These are phyloP conservation scores for Puffinus mauretanicus DNA, from an alignment of 2,113 vertebrate species.

Conservation along the genomic window DNA sequence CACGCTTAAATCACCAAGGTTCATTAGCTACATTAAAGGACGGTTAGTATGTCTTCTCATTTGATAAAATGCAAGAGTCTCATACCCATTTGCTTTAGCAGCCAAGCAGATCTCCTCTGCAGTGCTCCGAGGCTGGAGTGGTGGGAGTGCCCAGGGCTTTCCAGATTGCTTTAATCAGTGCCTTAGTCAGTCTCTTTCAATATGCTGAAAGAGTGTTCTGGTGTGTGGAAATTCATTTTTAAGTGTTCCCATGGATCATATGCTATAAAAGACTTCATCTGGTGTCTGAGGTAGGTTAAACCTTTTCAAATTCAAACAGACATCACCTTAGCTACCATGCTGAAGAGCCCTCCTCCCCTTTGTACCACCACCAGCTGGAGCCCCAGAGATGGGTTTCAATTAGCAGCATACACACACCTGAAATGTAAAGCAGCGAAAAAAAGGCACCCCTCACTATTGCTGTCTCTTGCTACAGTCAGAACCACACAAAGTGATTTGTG, in stretches of 20 bases:
- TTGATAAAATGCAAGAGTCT: not conserved
- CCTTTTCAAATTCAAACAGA: not conserved
- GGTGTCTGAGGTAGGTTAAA: not conserved
- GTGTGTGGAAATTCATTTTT: not conserved
- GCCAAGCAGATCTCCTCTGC: not conserved
- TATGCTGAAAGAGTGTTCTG: accelerated
- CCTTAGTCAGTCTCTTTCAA: not conserved
- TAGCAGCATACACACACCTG: not conserved
- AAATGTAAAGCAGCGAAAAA: not conserved
- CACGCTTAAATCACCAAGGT: not conserved
- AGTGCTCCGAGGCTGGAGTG: accelerated
- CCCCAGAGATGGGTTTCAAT: not conserved
- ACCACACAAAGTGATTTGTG: not conserved
- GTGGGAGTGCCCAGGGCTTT: not conserved
- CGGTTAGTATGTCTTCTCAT: accelerated
- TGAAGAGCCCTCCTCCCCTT: not conserved
- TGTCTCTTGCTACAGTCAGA: not conserved
- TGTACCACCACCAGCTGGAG: not conserved
- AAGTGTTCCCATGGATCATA: not conserved
- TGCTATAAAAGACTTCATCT: not conserved
- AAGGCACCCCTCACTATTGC: not conserved
- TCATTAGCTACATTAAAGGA: not conserved
- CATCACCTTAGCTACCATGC: not conserved
- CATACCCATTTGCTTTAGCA: not conserved
- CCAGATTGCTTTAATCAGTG: not conserved